Conservation (phyloP, 2,888 invertebrate genomes). For the Monochamus alternatus region DNA sequence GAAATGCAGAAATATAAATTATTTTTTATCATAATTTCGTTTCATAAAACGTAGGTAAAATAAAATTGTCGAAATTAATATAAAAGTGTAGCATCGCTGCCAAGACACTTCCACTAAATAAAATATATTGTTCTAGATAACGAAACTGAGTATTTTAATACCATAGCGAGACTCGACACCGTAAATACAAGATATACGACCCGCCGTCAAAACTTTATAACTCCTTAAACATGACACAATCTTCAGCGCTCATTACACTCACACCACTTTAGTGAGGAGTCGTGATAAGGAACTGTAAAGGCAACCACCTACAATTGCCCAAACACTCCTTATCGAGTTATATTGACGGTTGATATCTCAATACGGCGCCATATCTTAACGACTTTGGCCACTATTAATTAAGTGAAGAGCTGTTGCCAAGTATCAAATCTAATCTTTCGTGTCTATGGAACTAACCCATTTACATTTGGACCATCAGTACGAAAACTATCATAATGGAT, state of each 20-base stretch:
- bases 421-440: conserved; percentile 39
- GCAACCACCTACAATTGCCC: conserved; percentile 39
- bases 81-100: too few relatives aligned
- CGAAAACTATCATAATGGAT: conserved; percentile 26
- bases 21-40: too few relatives aligned
- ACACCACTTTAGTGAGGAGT: conserved; percentile 47
- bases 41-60: too few relatives aligned
- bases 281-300: conserved; percentile 42
- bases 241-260: conserved; percentile 56
- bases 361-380: conserved; percentile 59
- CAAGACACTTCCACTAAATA: too few relatives aligned
- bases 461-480: conserved; percentile 23
- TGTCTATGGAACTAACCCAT: conserved; percentile 22
- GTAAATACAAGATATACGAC: conserved; percentile 51
- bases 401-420: conserved; percentile 44
- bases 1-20: too few relatives aligned
- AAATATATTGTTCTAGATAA: conserved; percentile 8
- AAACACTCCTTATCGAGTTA: conserved; percentile 47
- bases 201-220: conserved; percentile 53
- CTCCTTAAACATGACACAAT: conserved; percentile 55
- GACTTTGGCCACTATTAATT: conserved; percentile 57
- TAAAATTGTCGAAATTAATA: too few relatives aligned
- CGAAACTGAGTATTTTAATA: conserved; percentile 14
- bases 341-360: conserved; percentile 58
- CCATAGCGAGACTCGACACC: conserved; percentile 32